Conservation (phyloP, 2,797 vertebrate species). For the Myiotriccus ornatus region DNA sequence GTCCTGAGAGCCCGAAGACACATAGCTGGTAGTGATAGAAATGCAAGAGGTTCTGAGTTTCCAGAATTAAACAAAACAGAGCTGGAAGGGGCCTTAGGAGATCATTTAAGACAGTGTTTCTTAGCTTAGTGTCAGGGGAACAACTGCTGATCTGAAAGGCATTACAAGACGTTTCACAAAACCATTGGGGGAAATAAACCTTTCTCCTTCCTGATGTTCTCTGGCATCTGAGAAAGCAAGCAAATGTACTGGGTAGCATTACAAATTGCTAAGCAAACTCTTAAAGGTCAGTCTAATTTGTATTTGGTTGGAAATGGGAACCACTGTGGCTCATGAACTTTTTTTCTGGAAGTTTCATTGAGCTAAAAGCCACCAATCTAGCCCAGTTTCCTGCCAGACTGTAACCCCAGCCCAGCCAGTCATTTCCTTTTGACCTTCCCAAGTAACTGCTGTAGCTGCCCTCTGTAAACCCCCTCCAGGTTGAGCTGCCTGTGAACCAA, state of each 20-base stretch:
- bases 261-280: not conserved
- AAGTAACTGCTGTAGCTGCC: not conserved
- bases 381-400: not conserved
- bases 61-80: not conserved
- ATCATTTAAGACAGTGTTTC: not conserved
- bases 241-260: not conserved
- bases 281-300: slow-evolving; percentile 37
- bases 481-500: not conserved
- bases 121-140: not conserved
- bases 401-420: not conserved
- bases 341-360: slow-evolving; percentile 4
- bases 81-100: not conserved
- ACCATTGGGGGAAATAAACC: slow-evolving; percentile 12
- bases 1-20: not conserved
- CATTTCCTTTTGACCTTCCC: not conserved
- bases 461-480: not conserved
- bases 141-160: slow-evolving; percentile 1
- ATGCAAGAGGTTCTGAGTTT: not conserved
- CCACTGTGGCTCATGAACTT: not conserved
- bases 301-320: not conserved
- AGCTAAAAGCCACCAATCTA: not conserved
- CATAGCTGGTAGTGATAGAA: not conserved
- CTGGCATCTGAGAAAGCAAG: not conserved
- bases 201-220: not conserved
- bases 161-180: not conserved